Percentiles rank a stretch among this genome's conserved stretches.
These are phyloP conservation scores for Parnassius apollo DNA, from an alignment of 2,888 invertebrate species.

Conservation along the genomic window DNA sequence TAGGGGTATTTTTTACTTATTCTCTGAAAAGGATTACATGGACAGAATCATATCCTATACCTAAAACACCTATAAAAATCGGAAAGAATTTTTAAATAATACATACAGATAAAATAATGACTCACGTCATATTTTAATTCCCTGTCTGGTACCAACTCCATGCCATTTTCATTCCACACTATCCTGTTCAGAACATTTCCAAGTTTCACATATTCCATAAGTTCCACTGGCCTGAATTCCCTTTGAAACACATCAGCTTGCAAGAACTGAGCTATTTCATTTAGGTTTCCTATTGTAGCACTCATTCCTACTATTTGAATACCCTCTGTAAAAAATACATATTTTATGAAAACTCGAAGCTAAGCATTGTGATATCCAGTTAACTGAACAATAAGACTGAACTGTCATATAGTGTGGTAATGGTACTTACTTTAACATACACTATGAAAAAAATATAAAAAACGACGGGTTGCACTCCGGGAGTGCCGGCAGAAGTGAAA, in stretches of 20 bases:
- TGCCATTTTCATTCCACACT: conserved; percentile 47
- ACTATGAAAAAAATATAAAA: too few relatives aligned
- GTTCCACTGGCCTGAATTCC: conserved; percentile 93
- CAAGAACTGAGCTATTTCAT: conserved; percentile 90
- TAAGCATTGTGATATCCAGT: too few relatives aligned
- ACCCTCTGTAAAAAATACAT: conserved; percentile 42
- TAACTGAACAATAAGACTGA: too few relatives aligned
- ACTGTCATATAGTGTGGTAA: too few relatives aligned
- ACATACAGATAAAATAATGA: conserved; percentile 9
- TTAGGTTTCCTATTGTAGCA: conserved; percentile 96
- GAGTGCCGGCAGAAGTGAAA: too few relatives aligned
- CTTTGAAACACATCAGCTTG: conserved; percentile 90
- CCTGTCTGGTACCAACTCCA: conserved; percentile 54
- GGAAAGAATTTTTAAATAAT: too few relatives aligned
- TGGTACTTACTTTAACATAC: too few relatives aligned
- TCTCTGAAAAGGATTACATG: too few relatives aligned
- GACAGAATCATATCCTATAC: too few relatives aligned
- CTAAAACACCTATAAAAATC: too few relatives aligned
- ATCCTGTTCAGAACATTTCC: conserved; percentile 72
- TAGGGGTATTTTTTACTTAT: too few relatives aligned
- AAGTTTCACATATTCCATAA: conserved; percentile 91
- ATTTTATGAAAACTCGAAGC: background rate
- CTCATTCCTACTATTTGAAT: conserved; percentile 98
- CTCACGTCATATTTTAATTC: conserved; percentile 59
- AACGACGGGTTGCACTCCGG: too few relatives aligned